These are phyloP conservation scores for Pentamera pediparva DNA, from an alignment of 53 echinoderm and acorn worm species.

Conservation along the genomic window DNA sequence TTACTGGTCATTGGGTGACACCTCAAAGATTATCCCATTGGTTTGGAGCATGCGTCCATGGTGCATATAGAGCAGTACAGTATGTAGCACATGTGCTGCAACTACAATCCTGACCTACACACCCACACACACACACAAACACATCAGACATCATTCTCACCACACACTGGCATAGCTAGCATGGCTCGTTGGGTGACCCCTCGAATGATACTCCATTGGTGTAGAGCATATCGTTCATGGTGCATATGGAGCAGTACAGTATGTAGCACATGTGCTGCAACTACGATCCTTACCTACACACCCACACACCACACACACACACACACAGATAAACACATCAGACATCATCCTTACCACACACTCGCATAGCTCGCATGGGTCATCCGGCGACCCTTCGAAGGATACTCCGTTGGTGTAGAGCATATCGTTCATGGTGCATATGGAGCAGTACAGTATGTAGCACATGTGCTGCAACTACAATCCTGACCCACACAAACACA, in stretches of 20 bases:
- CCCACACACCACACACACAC: not conserved
- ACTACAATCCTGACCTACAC: not conserved
- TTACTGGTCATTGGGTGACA: too few species aligned
- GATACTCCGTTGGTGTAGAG: slow-evolving; percentile 65
- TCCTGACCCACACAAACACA: not conserved
- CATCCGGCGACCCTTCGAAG: slow-evolving; percentile 53
- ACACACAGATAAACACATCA: too few species aligned
- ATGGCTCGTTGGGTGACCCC: too few species aligned
- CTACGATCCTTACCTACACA: not conserved
- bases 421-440: slow-evolving; percentile 60
- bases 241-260: not conserved
- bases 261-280: not conserved
- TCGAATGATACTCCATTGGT: not conserved
- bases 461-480: too few species aligned
- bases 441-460: too few species aligned
- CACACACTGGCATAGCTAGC: too few species aligned
- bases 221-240: not conserved
- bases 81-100: not conserved
- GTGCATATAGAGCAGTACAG: too few species aligned
- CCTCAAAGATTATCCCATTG: not conserved
- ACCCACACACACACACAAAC: not conserved
- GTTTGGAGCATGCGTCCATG: not conserved
- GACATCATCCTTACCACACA: slow-evolving; percentile 54
- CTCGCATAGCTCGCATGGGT: slow-evolving; percentile 59
- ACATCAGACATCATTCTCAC: not conserved